Conservation (phyloP, 37 sponge, comb jelly and placozoan genomes). For the Chondrilla cf. caribensis region DNA sequence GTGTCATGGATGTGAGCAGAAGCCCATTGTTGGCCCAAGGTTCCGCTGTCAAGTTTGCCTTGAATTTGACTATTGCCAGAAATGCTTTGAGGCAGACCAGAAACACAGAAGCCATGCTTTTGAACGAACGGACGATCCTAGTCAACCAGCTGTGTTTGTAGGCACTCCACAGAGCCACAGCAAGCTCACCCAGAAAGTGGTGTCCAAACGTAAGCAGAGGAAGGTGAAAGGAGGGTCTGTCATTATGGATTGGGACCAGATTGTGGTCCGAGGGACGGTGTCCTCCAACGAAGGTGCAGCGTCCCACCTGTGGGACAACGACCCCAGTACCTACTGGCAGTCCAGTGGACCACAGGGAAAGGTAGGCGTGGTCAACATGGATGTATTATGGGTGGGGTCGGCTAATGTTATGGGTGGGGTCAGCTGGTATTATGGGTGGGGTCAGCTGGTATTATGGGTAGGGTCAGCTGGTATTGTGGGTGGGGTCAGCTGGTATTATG, state of each 20-base stretch:
- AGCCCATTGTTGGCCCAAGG: slow-evolving; percentile 82
- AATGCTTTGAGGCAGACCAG: slow-evolving; percentile 77
- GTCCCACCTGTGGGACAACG: slow-evolving; percentile 59
- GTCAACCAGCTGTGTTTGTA: slow-evolving; percentile 63
- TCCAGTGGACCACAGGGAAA: slow-evolving; percentile 88
- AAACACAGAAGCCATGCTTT: slow-evolving; percentile 77
- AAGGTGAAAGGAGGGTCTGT: slow-evolving; percentile 80
- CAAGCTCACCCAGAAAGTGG: neutral
- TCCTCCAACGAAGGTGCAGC: slow-evolving; percentile 67
- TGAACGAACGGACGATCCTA: slow-evolving; percentile 82
- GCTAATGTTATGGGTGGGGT: neutral
- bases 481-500: neutral
- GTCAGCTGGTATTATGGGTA: neutral
- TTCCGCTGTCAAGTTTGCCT: slow-evolving; percentile 86
- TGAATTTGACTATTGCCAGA: slow-evolving; percentile 86
- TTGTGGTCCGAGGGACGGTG: slow-evolving; percentile 65
- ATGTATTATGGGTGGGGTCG: neutral
- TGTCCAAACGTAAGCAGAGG: slow-evolving; percentile 24
- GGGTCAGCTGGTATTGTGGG: neutral
- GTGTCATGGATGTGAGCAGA: slow-evolving; percentile 64
- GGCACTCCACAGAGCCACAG: slow-evolving; percentile 47
- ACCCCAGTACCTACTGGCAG: slow-evolving; percentile 84
- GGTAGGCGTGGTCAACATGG: slow-evolving; percentile 19
- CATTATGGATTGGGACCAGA: slow-evolving; percentile 85
- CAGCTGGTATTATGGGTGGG: neutral